phyloP scores from a whole-genome alignment of 2,797 vertebrate species.

The Tapera naevia region DNA sequence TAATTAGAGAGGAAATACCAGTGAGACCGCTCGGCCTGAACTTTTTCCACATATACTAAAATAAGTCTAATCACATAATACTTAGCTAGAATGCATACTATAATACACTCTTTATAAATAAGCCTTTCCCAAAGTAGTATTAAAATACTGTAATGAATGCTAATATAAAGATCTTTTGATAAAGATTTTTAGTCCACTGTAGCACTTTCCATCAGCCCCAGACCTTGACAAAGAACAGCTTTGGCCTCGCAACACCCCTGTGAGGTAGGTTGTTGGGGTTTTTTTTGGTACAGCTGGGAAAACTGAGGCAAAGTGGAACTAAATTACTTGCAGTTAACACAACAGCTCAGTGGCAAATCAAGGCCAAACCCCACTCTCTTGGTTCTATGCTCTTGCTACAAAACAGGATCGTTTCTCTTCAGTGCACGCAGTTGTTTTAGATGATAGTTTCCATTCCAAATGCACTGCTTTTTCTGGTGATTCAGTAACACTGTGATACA shows the following conservation, averaged over 20 bases:
- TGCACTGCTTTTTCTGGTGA: neutral
- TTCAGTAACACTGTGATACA: neutral
- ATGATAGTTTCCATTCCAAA: neutral
- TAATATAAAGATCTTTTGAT: neutral
- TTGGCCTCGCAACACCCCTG: constrained; percentile 50
- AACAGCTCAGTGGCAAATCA: neutral
- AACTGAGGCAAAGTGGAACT: neutral
- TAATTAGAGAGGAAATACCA: constrained; percentile 24
- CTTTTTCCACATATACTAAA: neutral
- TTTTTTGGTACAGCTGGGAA: constrained; percentile 6
- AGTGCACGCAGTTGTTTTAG: neutral
- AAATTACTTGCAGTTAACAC: neutral
- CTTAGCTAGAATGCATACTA: neutral
- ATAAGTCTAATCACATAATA: neutral
- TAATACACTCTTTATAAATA: constrained; percentile 3
- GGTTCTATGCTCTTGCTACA: neutral
- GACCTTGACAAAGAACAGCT: constrained; percentile 15
- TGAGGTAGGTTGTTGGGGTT: constrained; percentile 35
- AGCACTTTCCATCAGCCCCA: constrained; percentile 12
- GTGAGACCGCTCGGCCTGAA: constrained; percentile 9
- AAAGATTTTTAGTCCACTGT: neutral
- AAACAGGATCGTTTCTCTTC: neutral
- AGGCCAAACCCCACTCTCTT: neutral
- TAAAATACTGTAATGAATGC: constrained; percentile 37
- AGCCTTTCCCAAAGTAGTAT: constrained; percentile 6